Evolutionary conservation across 2,888 invertebrate genomes (phyloP).

Genomic region (Chrysodeixis includens): DNA sequence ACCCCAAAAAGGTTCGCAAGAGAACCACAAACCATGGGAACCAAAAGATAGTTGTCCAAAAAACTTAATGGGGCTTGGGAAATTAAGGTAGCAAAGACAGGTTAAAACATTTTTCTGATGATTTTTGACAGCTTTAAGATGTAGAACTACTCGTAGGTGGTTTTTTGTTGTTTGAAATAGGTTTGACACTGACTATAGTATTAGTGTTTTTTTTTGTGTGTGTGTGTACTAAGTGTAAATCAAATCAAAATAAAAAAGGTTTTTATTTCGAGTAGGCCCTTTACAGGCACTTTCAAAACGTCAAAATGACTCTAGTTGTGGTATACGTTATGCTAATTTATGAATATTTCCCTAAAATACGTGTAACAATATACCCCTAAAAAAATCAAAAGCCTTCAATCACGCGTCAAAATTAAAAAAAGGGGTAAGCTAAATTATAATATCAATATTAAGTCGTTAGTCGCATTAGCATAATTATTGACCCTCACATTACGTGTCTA

Average conservation of each 20-base stretch:
- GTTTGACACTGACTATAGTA: too few relatives aligned
- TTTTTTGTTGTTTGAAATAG: too few relatives aligned
- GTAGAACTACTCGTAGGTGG: too few relatives aligned
- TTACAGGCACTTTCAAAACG: too few relatives aligned
- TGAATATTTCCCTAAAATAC: too few relatives aligned
- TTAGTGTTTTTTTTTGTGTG: too few relatives aligned
- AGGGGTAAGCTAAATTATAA: conserved; percentile 30
- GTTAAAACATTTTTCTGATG: conserved; percentile 6
- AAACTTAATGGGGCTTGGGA: conserved; percentile 29
- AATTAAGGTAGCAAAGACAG: conserved; percentile 31
- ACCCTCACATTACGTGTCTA: conserved; percentile 40
- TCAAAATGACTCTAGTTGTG: too few relatives aligned
- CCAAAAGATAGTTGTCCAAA: conserved; percentile 31
- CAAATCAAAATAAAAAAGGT: too few relatives aligned
- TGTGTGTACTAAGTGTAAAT: too few relatives aligned
- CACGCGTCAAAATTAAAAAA: background rate
- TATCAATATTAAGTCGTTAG: conserved; percentile 48
- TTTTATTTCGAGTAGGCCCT: too few relatives aligned
- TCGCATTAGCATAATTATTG: conserved; percentile 36
- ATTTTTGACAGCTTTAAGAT: background rate
- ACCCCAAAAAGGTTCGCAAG: conserved; percentile 54
- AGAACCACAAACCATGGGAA: conserved; percentile 57
- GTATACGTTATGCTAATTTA: too few relatives aligned
- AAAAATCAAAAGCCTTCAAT: background rate
- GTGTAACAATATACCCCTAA: too few relatives aligned